Percentiles rank a stretch among this genome's conserved stretches.
Conservation (phyloP, 1,140 invertebrate species). For the Drosophila obscura region DNA sequence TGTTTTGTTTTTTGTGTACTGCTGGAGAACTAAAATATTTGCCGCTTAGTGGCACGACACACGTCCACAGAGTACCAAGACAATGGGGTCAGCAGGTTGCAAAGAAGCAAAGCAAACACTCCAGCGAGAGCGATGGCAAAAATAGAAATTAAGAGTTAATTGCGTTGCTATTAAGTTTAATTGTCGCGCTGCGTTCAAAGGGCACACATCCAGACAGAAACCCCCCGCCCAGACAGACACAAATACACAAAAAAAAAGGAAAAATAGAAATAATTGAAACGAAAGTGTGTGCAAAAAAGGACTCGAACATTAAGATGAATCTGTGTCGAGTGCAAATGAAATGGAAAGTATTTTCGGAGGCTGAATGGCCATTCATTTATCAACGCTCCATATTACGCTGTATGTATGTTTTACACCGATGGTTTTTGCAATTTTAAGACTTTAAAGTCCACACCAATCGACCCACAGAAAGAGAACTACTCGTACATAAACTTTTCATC, state of each 20-base stretch:
- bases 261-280: slow-evolving; percentile 4
- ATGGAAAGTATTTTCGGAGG: slow-evolving; percentile 42
- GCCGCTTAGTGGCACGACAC: slow-evolving; percentile 28
- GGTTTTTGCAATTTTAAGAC: not conserved
- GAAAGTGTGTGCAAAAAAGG: slow-evolving; percentile 17
- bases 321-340: slow-evolving; percentile 43
- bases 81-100: slow-evolving; percentile 56
- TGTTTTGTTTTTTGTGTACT: slow-evolving; percentile 14
- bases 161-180: slow-evolving; percentile 80
- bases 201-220: slow-evolving; percentile 18
- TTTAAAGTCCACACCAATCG: too few species aligned
- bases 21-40: slow-evolving; percentile 39
- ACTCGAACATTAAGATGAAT: slow-evolving; percentile 41
- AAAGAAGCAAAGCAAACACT: slow-evolving; percentile 2
- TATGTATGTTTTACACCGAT: too few species aligned
- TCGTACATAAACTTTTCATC: too few species aligned
- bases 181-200: slow-evolving; percentile 65
- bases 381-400: not conserved
- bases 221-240: not conserved
- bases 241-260: slow-evolving; percentile 2
- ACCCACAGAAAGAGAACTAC: too few species aligned
- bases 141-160: slow-evolving; percentile 82
- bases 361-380: slow-evolving; percentile 43
- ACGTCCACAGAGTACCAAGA: slow-evolving; percentile 31
- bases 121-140: slow-evolving; percentile 25